These are phyloP conservation scores for Amphilophus citrinellus DNA, from an alignment of 2,113 vertebrate genomes.

Conservation along the genomic window DNA sequence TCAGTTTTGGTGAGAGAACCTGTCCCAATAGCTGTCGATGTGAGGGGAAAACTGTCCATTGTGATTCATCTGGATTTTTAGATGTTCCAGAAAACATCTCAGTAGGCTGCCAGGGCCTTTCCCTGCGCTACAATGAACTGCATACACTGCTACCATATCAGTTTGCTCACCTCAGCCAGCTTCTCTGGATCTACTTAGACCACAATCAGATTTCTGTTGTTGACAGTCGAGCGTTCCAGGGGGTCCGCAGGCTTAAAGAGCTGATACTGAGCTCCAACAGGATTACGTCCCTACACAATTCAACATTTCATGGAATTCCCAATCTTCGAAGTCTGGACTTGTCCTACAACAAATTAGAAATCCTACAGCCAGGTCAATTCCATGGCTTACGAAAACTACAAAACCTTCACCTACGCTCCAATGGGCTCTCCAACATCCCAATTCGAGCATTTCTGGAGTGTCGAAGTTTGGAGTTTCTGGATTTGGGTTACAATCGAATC, in stretches of 20 bases:
- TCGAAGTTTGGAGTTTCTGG: conserved; percentile 96
- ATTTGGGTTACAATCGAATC: conserved; percentile 97
- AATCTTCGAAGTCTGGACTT: conserved; percentile 98
- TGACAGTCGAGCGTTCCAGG: conserved; percentile 95
- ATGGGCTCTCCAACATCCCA: conserved; percentile 92
- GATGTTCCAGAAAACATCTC: conserved; percentile 98
- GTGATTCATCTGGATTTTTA: conserved; percentile 92
- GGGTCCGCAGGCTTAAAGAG: conserved; percentile 95
- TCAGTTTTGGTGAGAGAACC: conserved; percentile 90
- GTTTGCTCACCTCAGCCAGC: conserved; percentile 96
- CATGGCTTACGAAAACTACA: conserved; percentile 95
- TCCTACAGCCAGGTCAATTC: conserved; percentile 93
- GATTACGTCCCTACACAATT: conserved; percentile 93
- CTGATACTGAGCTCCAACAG: conserved; percentile 97
- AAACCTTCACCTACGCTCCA: conserved; percentile 94
- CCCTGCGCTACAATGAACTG: conserved; percentile 96
- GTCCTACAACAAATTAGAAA: conserved; percentile 96
- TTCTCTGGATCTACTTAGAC: conserved; percentile 98
- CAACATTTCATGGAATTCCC: conserved; percentile 94
- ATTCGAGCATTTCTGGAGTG: conserved; percentile 96
- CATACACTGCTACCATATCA: conserved; percentile 93
- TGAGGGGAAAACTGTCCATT: conserved; percentile 99
- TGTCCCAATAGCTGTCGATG: conserved; percentile 95
- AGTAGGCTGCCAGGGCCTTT: conserved; percentile 94
- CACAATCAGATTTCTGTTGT: conserved; percentile 95